A percentile compares a stretch with the other conserved stretches of the same genome.
These are phyloP conservation scores for Caradrina kadenii DNA, from an alignment of 2,888 invertebrate genomes.

Conservation along the genomic window DNA sequence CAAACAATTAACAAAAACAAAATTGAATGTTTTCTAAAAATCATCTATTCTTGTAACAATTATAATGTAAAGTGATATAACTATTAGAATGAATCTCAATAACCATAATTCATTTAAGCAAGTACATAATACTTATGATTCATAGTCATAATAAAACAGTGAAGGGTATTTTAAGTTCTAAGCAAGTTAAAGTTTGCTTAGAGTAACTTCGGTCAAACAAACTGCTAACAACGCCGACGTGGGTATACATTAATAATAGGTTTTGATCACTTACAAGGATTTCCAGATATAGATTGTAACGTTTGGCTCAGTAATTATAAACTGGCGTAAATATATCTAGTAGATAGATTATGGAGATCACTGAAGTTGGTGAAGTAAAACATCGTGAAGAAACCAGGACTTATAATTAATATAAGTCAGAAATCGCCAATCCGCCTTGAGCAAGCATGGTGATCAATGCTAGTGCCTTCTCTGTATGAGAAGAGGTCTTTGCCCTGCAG, in stretches of 20 bases:
- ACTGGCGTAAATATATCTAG: conserved; percentile 20
- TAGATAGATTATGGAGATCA: background rate
- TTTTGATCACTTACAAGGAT: conserved; percentile 57
- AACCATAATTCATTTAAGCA: background rate
- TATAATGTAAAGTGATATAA: conserved; percentile 4
- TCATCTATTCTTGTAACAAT: background rate
- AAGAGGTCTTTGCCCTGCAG: too few relatives aligned
- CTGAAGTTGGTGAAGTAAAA: too few relatives aligned
- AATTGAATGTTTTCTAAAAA: conserved; percentile 26
- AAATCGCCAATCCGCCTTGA: too few relatives aligned
- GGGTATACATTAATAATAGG: conserved; percentile 56
- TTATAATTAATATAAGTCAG: too few relatives aligned
- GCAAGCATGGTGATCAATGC: too few relatives aligned
- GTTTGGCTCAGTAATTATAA: conserved; percentile 42
- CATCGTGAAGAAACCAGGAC: too few relatives aligned
- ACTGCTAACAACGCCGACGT: conserved; percentile 47
- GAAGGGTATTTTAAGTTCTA: conserved; percentile 57
- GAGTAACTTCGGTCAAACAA: conserved; percentile 42
- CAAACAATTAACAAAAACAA: conserved; percentile 2
- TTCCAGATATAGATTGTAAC: conserved; percentile 55
- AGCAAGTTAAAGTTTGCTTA: conserved; percentile 47
- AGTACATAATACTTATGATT: conserved; percentile 5
- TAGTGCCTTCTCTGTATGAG: too few relatives aligned
- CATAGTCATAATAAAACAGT: conserved; percentile 40
- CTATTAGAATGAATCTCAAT: conserved; percentile 1